phyloP scores from a whole-genome alignment of 2,888 invertebrate genomes.

The Chrysolina oricalcia region DNA sequence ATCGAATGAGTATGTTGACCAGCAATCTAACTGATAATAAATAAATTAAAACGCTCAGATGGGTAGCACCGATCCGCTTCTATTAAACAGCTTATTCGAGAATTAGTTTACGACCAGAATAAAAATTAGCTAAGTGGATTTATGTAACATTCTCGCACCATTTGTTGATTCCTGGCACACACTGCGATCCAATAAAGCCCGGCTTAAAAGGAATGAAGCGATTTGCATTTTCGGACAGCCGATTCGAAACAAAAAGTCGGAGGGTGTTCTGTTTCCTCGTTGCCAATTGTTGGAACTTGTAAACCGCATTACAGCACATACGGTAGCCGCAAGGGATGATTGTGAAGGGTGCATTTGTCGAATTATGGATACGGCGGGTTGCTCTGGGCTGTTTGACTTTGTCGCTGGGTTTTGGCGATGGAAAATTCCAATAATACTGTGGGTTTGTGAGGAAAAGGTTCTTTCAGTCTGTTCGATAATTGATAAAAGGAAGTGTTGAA shows the following conservation, averaged over 20 bases:
- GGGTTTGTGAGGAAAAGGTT: no score
- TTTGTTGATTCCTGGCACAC: constrained; percentile 38
- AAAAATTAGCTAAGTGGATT: constrained; percentile 28
- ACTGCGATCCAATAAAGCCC: constrained; percentile 40
- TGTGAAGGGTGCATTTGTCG: constrained; percentile 37
- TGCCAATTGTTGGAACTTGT: constrained; percentile 12
- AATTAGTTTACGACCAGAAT: constrained; percentile 6
- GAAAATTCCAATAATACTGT: no score
- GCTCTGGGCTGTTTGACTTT: background rate
- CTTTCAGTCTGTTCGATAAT: no score
- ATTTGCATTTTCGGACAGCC: constrained; percentile 44
- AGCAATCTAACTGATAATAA: background rate
- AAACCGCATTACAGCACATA: constrained; percentile 15
- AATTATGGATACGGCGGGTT: background rate
- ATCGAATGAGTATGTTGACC: background rate
- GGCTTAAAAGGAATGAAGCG: constrained; percentile 38
- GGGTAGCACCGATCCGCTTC: background rate
- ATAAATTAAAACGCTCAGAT: background rate
- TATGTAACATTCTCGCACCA: constrained; percentile 20
- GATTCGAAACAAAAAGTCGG: constrained; percentile 37
- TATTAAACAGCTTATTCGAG: constrained; percentile 15
- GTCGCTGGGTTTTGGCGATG: no score
- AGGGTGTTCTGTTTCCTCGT: constrained; percentile 1
- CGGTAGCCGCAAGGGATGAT: constrained; percentile 35
- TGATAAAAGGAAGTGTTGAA: no score